These are phyloP conservation scores for Pammene fasciana DNA, from an alignment of 2,888 invertebrate genomes.

Conservation along the genomic window DNA sequence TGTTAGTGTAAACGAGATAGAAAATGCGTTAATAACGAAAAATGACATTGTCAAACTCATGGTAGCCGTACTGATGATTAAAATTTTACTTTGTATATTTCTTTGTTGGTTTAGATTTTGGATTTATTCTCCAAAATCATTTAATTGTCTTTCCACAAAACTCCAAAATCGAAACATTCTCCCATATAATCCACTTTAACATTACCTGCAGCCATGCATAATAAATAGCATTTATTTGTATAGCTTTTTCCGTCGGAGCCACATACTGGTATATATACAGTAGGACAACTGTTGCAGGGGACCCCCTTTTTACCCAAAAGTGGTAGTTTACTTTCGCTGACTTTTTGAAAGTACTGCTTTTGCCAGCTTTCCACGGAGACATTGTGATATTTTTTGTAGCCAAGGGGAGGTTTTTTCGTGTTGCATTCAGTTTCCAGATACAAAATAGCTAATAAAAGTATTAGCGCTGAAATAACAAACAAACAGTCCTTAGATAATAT, in stretches of 20 bases:
- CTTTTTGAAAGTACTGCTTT: accelerated
- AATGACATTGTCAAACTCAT: no score
- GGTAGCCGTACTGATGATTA: no score
- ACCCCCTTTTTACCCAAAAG: neutral
- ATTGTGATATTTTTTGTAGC: neutral
- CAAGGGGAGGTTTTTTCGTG: neutral
- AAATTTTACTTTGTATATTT: no score
- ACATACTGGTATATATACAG: conserved; percentile 7
- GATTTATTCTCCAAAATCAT: neutral
- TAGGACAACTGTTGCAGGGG: neutral
- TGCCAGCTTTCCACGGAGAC: neutral
- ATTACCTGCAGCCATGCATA: neutral
- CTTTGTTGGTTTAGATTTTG: no score
- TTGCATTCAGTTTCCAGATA: neutral
- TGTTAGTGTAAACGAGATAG: no score
- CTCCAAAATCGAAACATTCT: neutral
- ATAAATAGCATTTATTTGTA: conserved; percentile 7
- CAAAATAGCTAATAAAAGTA: neutral
- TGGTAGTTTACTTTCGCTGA: neutral
- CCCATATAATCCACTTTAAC: conserved; percentile 4
- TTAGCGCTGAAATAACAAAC: neutral
- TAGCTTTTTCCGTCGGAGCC: neutral
- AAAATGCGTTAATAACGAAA: no score
- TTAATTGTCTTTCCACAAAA: neutral
- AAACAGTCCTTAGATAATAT: no score